phyloP scores from a whole-genome alignment of 1,140 invertebrate genomes.

The Bombus confusus region DNA sequence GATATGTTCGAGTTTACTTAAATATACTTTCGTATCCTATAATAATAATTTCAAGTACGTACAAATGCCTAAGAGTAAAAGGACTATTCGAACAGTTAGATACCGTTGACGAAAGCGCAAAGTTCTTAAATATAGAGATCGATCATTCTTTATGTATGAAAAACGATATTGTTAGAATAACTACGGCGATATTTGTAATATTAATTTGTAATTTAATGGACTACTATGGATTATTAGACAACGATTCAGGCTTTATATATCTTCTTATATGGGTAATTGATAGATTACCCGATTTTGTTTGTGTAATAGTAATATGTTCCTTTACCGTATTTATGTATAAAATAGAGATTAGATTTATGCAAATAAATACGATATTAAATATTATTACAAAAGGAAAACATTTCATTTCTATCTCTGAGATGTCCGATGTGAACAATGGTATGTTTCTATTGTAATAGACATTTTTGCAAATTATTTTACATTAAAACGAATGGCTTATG shows the following conservation, averaged over 20 bases:
- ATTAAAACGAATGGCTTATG: not conserved
- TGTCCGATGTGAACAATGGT: not conserved
- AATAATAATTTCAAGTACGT: slow-evolving; percentile 19
- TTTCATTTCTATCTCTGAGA: not conserved
- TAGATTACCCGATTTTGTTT: slow-evolving; percentile 24
- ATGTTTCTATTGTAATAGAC: not conserved
- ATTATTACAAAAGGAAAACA: not conserved
- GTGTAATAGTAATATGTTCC: slow-evolving; percentile 18
- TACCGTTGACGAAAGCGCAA: not conserved
- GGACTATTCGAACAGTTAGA: not conserved
- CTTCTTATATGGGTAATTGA: slow-evolving; percentile 26
- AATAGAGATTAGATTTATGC: slow-evolving; percentile 13
- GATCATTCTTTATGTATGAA: slow-evolving; percentile 22
- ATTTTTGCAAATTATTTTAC: not conserved
- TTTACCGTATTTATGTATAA: slow-evolving; percentile 20
- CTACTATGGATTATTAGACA: slow-evolving; percentile 30
- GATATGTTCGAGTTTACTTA: not conserved
- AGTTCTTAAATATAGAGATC: slow-evolving; percentile 19
- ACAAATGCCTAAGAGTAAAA: not conserved
- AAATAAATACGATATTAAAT: slow-evolving; percentile 11
- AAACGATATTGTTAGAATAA: slow-evolving; percentile 16
- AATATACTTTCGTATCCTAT: not conserved
- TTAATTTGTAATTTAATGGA: slow-evolving; percentile 26
- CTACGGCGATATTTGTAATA: not conserved
- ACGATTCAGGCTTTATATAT: not conserved